Evolutionary conservation across 2,797 vertebrate genomes (phyloP), one percentile per base, ranked within the genome.

Genomic region (Lophura swinhoii): DNA sequence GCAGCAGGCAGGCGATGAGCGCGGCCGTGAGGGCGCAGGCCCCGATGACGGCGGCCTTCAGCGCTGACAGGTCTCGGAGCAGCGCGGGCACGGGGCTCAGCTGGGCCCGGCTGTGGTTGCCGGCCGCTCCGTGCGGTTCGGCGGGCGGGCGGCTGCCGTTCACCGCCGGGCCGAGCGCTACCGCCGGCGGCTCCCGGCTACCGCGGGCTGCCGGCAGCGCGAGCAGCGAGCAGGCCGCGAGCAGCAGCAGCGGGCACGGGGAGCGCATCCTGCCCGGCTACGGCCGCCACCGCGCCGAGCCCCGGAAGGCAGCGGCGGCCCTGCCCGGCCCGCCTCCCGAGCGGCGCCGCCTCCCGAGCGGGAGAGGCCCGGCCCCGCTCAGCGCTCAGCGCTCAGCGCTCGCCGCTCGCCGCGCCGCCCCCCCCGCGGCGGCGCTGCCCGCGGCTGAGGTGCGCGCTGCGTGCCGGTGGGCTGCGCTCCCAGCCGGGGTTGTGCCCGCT

Each of bases 41-140:
- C 94, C 98, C 98, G 94, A 99, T 97, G 60, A 98, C 98, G 12
- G 98, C 97, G 92, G 98, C 98, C 97, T 99, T 99, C 90, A 99
- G 98, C 48, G 98, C 98, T n/a, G 99, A 98, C 46, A 99, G 98
- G 88, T 99, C 98, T 84, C 97, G 98, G 91, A 98, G 97, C 59
- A 98, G 82, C 4, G 97, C 96, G 87, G 98, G 98, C 80, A 98
- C 96, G 76, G 98, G 97, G 84, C 94, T 93, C 35, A 95, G 95
- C 63, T 73, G 96, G 90, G 96, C 87, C 80, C 79, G 80, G 93
- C 92, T 71, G 87, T 85, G 76, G 77, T 90, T 93, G 7, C 88
- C 70, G 49, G 94, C 58, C 55, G 64, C 17, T 7, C 14, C 46
- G 55, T n/a, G 21, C 24, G 87, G 70, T 20, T 68, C 26, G 29